A percentile compares a stretch with the other conserved stretches of the same genome.
These are phyloP conservation scores for Phenganax marumi DNA, from an alignment of 92 coral and sea anemone species.

Conservation along the genomic window DNA sequence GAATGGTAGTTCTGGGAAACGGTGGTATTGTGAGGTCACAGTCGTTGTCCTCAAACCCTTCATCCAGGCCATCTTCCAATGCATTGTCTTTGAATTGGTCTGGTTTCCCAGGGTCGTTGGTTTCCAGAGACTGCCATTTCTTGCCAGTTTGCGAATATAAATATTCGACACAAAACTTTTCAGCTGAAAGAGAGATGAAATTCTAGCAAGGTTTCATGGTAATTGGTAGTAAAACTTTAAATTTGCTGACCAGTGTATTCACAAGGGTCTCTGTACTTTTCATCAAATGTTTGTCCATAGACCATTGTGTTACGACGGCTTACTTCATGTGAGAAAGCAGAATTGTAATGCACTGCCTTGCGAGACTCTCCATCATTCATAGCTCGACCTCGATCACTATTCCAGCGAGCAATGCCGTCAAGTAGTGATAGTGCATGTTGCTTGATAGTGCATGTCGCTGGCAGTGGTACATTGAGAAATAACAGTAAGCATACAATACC, in stretches of 20 bases:
- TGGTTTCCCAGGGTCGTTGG: slow-evolving; percentile 37
- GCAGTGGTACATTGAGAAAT: slow-evolving; percentile 33
- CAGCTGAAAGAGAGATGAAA: slow-evolving; percentile 19
- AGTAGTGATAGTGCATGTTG: too few relatives aligned
- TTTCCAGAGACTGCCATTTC: slow-evolving; percentile 2
- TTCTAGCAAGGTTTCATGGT: not conserved
- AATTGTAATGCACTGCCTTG: not conserved
- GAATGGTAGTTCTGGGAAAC: slow-evolving; percentile 8
- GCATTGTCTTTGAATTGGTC: slow-evolving; percentile 11
- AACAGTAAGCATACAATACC: slow-evolving; percentile 36
- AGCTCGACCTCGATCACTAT: slow-evolving; percentile 37
- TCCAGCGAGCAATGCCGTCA: slow-evolving; percentile 36
- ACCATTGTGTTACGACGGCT: slow-evolving; percentile 25
- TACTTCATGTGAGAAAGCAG: slow-evolving; percentile 12
- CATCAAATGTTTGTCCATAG: slow-evolving; percentile 5
- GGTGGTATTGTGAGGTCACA: slow-evolving; percentile 25
- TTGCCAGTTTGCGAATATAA: too few relatives aligned
- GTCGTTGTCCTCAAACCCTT: slow-evolving; percentile 38
- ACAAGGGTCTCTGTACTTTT: slow-evolving; percentile 15
- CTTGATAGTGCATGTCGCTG: too few relatives aligned
- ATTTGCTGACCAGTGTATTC: too few relatives aligned
- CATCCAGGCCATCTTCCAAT: slow-evolving; percentile 6
- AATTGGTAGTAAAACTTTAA: too few relatives aligned
- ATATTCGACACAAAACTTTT: slow-evolving; percentile 25
- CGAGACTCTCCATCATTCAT: slow-evolving; percentile 5